These are phyloP conservation scores for Arion vulgaris DNA, from an alignment of 1,140 invertebrate genomes.

Conservation along the genomic window DNA sequence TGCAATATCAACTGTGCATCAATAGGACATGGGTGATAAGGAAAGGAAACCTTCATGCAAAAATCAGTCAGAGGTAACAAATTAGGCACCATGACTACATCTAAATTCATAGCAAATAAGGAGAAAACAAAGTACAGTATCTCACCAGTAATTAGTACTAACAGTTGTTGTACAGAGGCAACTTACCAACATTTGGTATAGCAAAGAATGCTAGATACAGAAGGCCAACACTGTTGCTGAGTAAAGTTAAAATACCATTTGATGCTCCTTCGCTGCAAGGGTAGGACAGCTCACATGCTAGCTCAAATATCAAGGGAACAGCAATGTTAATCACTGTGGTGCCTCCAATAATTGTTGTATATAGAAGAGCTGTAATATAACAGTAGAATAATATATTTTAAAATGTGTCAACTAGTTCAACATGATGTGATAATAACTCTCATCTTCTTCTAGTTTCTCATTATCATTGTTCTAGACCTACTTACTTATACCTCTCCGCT, in stretches of 20 bases:
- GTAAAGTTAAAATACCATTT: slow-evolving; percentile 73
- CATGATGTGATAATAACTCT: background rate
- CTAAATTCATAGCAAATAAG: no score
- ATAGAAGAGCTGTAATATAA: slow-evolving; percentile 33
- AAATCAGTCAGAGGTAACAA: no score
- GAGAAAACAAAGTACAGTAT: no score
- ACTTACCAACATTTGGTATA: slow-evolving; percentile 23
- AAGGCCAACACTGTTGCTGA: slow-evolving; percentile 70
- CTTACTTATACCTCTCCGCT: no score
- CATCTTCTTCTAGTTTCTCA: background rate
- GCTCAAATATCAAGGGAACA: slow-evolving; percentile 74
- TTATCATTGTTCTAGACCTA: background rate
- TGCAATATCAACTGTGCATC: no score
- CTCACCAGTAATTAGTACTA: no score
- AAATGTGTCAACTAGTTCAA: no score
- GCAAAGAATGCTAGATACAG: slow-evolving; percentile 19
- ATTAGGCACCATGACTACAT: no score
- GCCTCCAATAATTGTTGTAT: slow-evolving; percentile 25
- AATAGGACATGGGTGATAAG: no score
- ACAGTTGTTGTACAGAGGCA: no score
- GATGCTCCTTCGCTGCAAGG: slow-evolving; percentile 75
- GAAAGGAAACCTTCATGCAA: no score
- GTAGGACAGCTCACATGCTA: slow-evolving; percentile 75
- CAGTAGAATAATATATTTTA: background rate
- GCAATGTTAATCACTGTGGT: slow-evolving; percentile 65